Conservation (phyloP, 2,113 vertebrate species). For the Acrocephalus arundinaceus region DNA sequence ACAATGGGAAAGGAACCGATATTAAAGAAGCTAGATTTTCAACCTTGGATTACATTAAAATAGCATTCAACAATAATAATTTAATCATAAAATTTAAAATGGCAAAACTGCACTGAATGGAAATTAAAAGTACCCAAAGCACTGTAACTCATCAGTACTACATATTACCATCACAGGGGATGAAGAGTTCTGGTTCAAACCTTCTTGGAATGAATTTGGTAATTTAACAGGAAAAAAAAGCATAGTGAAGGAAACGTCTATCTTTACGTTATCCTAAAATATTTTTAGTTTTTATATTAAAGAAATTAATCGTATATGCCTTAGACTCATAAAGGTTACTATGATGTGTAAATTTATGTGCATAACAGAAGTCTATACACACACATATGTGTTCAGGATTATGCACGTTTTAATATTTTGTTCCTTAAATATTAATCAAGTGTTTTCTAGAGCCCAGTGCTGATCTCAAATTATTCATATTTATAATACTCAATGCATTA, state of each 20-base stretch:
- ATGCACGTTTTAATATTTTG: not conserved
- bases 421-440: not conserved
- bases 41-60: not conserved
- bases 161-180: not conserved
- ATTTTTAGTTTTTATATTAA: not conserved
- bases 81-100: not conserved
- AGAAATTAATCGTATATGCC: not conserved
- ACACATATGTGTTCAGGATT: not conserved
- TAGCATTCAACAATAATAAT: not conserved
- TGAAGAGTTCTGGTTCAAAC: not conserved
- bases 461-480: not conserved
- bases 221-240: not conserved
- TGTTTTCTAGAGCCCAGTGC: not conserved
- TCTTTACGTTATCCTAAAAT: not conserved
- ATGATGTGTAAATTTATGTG: not conserved
- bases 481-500: not conserved
- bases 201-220: not conserved
- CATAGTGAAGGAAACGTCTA: not conserved
- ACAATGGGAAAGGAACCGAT: not conserved
- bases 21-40: not conserved
- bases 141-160: not conserved
- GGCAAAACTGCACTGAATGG: not conserved
- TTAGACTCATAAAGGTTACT: not conserved
- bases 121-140: not conserved
- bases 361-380: accelerated